Percentiles rank a stretch among this genome's conserved stretches.
These are phyloP conservation scores for Pungitius pungitius DNA, from an alignment of 2,113 vertebrate genomes.

Conservation along the genomic window DNA sequence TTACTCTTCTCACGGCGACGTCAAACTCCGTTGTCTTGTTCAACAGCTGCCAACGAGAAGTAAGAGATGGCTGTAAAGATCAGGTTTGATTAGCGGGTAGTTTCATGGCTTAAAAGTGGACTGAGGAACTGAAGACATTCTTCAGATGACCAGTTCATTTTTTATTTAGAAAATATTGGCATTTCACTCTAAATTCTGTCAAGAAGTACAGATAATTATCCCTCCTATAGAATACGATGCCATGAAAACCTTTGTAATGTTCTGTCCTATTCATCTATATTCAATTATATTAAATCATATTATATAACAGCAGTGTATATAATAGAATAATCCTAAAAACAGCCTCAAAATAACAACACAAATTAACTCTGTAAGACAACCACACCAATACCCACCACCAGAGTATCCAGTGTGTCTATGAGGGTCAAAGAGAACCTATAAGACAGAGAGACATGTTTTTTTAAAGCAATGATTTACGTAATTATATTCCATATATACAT, in stretches of 20 bases:
- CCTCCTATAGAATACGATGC: neutral
- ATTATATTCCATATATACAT: neutral
- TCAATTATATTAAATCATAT: neutral
- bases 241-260: neutral
- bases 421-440: slow-evolving; percentile 95
- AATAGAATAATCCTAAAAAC: neutral
- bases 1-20: slow-evolving; percentile 92
- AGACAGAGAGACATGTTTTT: slow-evolving; percentile 44
- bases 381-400: slow-evolving; percentile 86
- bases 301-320: neutral
- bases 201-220: neutral
- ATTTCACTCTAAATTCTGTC: neutral
- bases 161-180: neutral
- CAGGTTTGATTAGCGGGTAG: neutral
- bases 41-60: slow-evolving; percentile 84
- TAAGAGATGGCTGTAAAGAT: neutral
- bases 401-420: slow-evolving; percentile 97
- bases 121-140: neutral
- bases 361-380: neutral
- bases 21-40: slow-evolving; percentile 98
- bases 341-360: neutral
- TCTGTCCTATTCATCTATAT: neutral
- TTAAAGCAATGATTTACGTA: neutral
- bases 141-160: neutral
- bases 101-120: neutral